These are phyloP conservation scores for Ophion costatus DNA, from an alignment of 2,888 invertebrate genomes.

Conservation along the genomic window DNA sequence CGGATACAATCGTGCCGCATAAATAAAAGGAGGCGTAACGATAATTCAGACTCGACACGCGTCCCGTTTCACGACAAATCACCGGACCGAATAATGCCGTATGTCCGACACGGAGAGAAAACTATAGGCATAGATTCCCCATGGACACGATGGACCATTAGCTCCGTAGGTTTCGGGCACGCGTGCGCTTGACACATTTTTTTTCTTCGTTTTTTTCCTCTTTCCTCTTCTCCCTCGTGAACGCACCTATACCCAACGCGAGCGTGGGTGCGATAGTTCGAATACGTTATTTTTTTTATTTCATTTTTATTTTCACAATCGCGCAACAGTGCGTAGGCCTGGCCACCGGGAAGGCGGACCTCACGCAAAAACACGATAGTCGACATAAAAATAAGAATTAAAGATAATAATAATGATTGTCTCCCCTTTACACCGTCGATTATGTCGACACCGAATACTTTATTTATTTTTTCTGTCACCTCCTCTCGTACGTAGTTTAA, in stretches of 20 bases:
- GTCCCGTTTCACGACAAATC: conserved; percentile 65
- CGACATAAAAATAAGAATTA: conserved; percentile 10
- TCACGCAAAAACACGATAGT: conserved; percentile 14
- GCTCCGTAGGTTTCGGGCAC: conserved; percentile 55
- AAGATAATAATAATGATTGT: conserved; percentile 35
- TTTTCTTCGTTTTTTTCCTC: conserved; percentile 1
- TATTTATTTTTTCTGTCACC: conserved; percentile 4
- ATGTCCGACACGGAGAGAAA: conserved; percentile 31
- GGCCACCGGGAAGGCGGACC: conserved; percentile 16
- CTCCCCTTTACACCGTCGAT: conserved; percentile 41
- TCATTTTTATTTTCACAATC: conserved; percentile 38
- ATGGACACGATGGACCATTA: conserved; percentile 47
- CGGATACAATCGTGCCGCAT: conserved; percentile 36
- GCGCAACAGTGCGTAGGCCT: conserved; percentile 36
- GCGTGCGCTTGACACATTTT: conserved; percentile 29
- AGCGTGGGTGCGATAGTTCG: conserved; percentile 50
- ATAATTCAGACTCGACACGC: conserved; percentile 46
- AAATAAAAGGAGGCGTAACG: conserved; percentile 32
- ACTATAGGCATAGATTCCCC: conserved; percentile 15
- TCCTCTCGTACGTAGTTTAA: conserved; percentile 4
- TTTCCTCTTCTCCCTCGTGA: neutral
- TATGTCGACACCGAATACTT: conserved; percentile 64
- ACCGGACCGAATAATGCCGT: conserved; percentile 68
- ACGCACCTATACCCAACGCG: conserved; percentile 8
- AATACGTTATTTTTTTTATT: conserved; percentile 49